Base-by-base conservation (phyloP, 2,113 vertebrate genomes). In the Xenopus laevis region DNA sequence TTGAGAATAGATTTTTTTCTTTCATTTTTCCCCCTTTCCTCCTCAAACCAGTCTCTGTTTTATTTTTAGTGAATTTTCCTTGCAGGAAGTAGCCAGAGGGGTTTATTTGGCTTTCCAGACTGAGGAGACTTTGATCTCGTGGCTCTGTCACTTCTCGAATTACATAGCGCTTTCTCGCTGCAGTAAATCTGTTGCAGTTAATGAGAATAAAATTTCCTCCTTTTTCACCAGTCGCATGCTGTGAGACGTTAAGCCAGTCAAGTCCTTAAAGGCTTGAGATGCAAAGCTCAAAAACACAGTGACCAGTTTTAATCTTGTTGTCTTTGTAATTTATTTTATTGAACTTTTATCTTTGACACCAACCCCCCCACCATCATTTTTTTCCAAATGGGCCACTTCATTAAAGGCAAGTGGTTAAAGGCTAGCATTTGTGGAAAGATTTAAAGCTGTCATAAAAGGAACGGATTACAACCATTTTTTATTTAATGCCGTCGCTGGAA, bases 141-240 rank as follows among this genome's bases (percentile, higher is more conserved):
- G 79, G 84, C 87, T 87, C 92, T 91, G 94, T 92, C 91, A 89
- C 89, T 84, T 88, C 93, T 94, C 89, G 73, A 84, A 91, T 95
- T 94, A 92, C 92, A 89, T 83, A 83, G 86, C 86, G 86, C 87
- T 87, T 90, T 90, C 90, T 91, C 87, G 87, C 88, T 88, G 90
- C 88, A 87, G 88, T 92, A 93, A 92, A 92, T 93, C 92, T 91
- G 89, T 88, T 90, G 83, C 88, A 87, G 87, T 90, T 92, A 92
- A 92, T 92, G 88, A 90, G 90, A 92, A 89, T 89, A 90, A 91
- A 91, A 91, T 91, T 90, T 90, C 88, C 89, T 89, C 87, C 88
- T 89, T 89, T 73, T 86, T 88, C 76, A 79, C 85, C 86, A 89
- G 85, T 92, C 76, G 2, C 84, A 87, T 83, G 87, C 86, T 90